phyloP scores from a whole-genome alignment of 2,888 invertebrate species.

The Lasioglossum zephyrum region DNA sequence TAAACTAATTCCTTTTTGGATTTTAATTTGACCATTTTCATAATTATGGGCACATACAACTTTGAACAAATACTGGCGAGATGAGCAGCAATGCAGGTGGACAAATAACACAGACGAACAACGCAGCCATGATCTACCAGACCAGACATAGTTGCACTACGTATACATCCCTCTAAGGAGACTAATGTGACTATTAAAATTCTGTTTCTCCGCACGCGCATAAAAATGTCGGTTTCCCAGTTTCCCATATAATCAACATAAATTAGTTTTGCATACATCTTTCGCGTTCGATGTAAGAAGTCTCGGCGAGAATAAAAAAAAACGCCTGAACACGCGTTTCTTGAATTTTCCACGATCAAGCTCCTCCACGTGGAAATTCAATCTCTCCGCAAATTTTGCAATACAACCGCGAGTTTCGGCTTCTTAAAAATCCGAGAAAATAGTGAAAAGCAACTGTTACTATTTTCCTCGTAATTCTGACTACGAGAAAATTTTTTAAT shows the following conservation, averaged over 20 bases:
- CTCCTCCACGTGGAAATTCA: not conserved
- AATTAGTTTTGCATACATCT: not conserved
- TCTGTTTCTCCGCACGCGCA: not conserved
- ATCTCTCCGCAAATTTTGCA: not conserved
- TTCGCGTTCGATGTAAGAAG: not conserved
- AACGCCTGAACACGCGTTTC: not conserved
- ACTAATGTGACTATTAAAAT: not conserved
- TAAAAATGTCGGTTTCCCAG: not conserved
- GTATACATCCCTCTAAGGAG: not conserved
- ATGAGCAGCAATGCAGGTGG: too few relatives aligned
- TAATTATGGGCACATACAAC: too few relatives aligned
- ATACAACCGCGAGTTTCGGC: not conserved
- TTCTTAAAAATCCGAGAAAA: not conserved
- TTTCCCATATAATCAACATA: not conserved
- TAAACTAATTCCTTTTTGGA: too few relatives aligned
- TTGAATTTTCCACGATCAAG: not conserved
- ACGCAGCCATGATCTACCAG: not conserved
- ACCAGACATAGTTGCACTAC: not conserved
- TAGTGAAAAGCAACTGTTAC: not conserved
- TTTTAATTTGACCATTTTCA: too few relatives aligned
- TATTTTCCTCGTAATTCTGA: not conserved
- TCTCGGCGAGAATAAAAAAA: not conserved
- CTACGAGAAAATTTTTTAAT: not conserved
- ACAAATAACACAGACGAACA: not conserved
- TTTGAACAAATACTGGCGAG: too few relatives aligned